Evolutionary conservation across 2,113 vertebrate genomes (phyloP).

Genomic region (Psilopsiagon aymara): DNA sequence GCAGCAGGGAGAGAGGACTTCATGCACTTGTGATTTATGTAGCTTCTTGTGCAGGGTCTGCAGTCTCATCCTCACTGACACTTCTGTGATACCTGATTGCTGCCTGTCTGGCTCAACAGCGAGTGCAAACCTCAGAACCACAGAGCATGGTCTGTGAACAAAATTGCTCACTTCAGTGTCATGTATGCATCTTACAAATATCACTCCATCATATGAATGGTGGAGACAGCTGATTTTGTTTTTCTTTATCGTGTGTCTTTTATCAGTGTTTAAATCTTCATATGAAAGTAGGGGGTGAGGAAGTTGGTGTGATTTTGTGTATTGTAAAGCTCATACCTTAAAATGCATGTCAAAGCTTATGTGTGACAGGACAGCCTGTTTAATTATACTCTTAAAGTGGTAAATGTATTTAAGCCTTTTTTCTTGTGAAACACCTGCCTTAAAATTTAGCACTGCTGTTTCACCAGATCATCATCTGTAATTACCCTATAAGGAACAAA

Average conservation of each 20-base stretch:
- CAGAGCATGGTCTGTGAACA: not conserved
- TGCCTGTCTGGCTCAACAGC: not conserved
- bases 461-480: not conserved
- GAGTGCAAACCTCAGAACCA: not conserved
- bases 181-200: not conserved
- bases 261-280: not conserved
- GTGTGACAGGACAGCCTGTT: not conserved
- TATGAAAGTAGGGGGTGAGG: not conserved
- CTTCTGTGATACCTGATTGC: not conserved
- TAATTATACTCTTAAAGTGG: not conserved
- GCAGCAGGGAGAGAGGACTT: not conserved
- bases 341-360: not conserved
- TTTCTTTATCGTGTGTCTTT: not conserved
- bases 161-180: not conserved
- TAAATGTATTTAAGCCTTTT: not conserved
- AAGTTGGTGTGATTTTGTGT: not conserved
- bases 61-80: not conserved
- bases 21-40: not conserved
- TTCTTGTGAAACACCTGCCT: not conserved
- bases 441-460: not conserved
- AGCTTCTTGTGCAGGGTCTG: not conserved
- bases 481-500: not conserved
- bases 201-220: fast-evolving
- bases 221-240: not conserved
- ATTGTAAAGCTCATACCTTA: not conserved